These are phyloP conservation scores for Dipus sagitta DNA, from an alignment of 2,797 vertebrate species.

Conservation along the genomic window DNA sequence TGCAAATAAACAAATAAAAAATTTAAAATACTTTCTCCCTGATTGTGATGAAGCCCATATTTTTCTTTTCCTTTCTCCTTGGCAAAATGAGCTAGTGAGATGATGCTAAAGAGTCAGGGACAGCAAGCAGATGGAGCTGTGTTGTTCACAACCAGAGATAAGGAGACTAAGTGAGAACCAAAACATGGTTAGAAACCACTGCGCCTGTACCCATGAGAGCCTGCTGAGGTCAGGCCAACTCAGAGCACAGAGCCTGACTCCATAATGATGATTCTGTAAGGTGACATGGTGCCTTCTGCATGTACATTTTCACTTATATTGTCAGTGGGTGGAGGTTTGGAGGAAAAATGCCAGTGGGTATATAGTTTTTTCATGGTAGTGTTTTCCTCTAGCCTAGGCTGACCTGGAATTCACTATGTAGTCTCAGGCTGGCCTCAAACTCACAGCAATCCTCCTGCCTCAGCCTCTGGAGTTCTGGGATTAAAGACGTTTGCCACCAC, in stretches of 20 bases:
- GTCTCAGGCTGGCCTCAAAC: no score
- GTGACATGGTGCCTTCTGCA: conserved; percentile 79
- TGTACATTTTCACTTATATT: conserved; percentile 56
- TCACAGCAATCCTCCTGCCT: no score
- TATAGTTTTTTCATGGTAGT: not conserved
- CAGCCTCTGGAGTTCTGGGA: no score
- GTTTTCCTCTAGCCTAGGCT: no score
- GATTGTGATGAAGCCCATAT: not conserved
- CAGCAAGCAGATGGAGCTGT: conserved; percentile 14
- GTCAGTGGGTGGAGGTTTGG: not conserved
- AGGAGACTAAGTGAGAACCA: conserved; percentile 79
- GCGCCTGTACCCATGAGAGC: conserved; percentile 83
- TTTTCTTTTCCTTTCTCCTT: not conserved
- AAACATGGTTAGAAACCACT: conserved; percentile 79
- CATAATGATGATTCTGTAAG: not conserved
- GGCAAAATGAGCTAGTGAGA: not conserved
- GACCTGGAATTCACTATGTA: no score
- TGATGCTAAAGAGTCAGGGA: not conserved
- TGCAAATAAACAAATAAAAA: no score
- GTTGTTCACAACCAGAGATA: conserved; percentile 71
- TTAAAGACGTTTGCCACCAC: no score
- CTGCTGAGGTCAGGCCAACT: conserved; percentile 80
- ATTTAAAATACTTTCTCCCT: not conserved
- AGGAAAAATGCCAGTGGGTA: conserved; percentile 18
- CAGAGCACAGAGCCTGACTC: conserved; percentile 82